Evolutionary conservation across 2,797 vertebrate species (phyloP), one percentile per base, ranked within the genome.

Genomic region (Epinephelus malabaricus): DNA sequence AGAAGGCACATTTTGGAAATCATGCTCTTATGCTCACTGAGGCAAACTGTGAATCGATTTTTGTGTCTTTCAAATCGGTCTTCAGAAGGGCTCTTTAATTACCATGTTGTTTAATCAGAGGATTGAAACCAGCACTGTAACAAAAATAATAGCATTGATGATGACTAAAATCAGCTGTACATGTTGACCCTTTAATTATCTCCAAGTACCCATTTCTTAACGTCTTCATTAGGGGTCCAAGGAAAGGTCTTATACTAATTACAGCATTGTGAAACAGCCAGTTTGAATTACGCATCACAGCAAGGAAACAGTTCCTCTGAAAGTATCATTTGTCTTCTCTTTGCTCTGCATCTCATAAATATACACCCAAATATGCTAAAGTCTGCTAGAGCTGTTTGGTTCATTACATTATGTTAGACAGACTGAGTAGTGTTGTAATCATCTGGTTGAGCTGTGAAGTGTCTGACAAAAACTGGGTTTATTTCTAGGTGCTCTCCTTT

Each of bases 1-100:
- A 34, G 1, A 40, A 58, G 11, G 68, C 38, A 55, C 65, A 15
- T 74, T 56, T 59, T 43, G 27, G 79, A 73, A 38, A 72, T 63
- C 5, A 3, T 51, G 71, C 23, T 47, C 5, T 47, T 2, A 23
- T 18, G 58, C 25, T 64, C 46, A n/a, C 25, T n/a, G 62, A 78
- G 56, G 54, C 25, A 19, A 19, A 65, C 40, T 9, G 15, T 43
- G 6, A 62, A 66, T 72, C 7, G 0, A 56, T 76, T 53, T 78
- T 34, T 69, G 10, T 14, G 55, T 51, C 45, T 59, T 40, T 60
- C 58, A 25, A 14, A 17, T 4, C 13, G 43, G 21, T 43, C 23
- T 34, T 70, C 13, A 62, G 40, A 56, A 50, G 34, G 3, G 9
- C 13, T 6, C 19, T 51, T 55, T 73, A 21, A 76, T 79, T 47